Conservation (phyloP, 1,140 invertebrate species). For the Arion vulgaris region DNA sequence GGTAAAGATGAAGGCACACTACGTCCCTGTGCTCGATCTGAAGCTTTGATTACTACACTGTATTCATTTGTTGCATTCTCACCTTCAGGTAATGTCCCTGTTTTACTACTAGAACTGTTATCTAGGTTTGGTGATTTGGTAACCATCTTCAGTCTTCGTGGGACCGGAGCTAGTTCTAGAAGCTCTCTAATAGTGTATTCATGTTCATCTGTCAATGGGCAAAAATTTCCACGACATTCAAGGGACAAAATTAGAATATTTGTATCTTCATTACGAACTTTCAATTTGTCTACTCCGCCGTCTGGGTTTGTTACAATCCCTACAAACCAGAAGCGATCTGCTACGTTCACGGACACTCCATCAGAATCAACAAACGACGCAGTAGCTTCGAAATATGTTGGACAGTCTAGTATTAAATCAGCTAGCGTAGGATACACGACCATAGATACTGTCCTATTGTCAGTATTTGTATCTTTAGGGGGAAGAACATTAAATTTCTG, state of each 20-base stretch:
- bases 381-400: slow-evolving; percentile 48
- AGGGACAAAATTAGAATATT: slow-evolving; percentile 35
- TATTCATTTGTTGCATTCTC: not conserved
- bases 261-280: slow-evolving; percentile 36
- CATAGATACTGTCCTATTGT: slow-evolving; percentile 30
- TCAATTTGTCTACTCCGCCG: slow-evolving; percentile 30
- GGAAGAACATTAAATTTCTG: slow-evolving; percentile 44
- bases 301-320: slow-evolving; percentile 25
- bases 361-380: slow-evolving; percentile 45
- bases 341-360: slow-evolving; percentile 42
- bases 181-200: slow-evolving; percentile 43
- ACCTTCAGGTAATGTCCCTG: not conserved
- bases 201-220: slow-evolving; percentile 30
- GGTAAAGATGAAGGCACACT: not conserved
- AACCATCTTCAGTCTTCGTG: slow-evolving; percentile 38
- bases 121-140: not conserved
- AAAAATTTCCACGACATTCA: slow-evolving; percentile 43
- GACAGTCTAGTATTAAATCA: slow-evolving; percentile 48
- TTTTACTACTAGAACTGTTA: not conserved
- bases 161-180: slow-evolving; percentile 44
- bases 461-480: slow-evolving; percentile 32
- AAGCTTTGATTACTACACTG: not conserved
- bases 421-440: slow-evolving; percentile 44
- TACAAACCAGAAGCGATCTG: slow-evolving; percentile 44
- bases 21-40: not conserved